A percentile compares a stretch with the other conserved stretches of the same genome.
These are phyloP conservation scores for Gila orcuttii DNA, from an alignment of 2,113 vertebrate genomes.

Conservation along the genomic window DNA sequence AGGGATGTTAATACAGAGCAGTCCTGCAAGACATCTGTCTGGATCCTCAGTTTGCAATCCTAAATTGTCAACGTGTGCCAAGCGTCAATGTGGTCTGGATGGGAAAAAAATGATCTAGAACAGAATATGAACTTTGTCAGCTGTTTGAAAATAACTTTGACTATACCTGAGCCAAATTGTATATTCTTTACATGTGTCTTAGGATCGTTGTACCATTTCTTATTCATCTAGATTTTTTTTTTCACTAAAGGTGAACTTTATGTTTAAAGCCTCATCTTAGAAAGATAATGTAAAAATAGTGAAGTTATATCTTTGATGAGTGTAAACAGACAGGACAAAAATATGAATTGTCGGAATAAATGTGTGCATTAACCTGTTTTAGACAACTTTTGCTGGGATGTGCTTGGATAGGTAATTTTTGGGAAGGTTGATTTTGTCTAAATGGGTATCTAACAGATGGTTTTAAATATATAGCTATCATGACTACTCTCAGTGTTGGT, in stretches of 20 bases:
- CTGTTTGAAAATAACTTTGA: background rate
- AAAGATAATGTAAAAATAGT: background rate
- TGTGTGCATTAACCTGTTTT: background rate
- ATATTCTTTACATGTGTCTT: background rate
- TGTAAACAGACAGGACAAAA: background rate
- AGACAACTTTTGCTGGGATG: background rate
- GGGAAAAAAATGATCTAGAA: background rate
- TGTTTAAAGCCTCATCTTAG: too few species aligned
- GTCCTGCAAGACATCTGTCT: background rate
- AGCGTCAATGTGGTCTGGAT: background rate
- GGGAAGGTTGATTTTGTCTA: background rate
- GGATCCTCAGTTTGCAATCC: background rate
- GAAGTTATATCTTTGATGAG: background rate
- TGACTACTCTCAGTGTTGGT: too few species aligned
- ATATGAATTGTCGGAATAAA: background rate
- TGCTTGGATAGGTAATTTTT: background rate
- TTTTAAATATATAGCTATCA: background rate
- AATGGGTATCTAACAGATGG: background rate
- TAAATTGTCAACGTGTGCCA: background rate
- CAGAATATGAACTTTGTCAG: background rate
- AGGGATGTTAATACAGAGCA: background rate
- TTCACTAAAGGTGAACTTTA: too few species aligned
- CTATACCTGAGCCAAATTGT: background rate
- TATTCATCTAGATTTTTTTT: too few species aligned
- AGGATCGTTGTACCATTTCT: background rate